Conservation (phyloP, 2,888 invertebrate species). For the Lamellibrachia satsuma region DNA sequence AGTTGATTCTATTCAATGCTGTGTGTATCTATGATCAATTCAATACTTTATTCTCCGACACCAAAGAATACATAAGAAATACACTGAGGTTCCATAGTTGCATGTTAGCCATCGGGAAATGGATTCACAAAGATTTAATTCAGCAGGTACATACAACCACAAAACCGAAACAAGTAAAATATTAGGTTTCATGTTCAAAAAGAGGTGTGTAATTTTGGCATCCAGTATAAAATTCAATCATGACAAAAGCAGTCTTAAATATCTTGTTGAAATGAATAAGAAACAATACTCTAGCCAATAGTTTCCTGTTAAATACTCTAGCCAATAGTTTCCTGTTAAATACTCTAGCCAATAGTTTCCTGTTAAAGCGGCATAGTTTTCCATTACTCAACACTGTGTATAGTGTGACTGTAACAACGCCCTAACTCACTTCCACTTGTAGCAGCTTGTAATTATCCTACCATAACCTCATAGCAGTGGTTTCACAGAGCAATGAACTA, state of each 20-base stretch:
- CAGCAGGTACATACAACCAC: too few relatives aligned
- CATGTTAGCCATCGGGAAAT: too few relatives aligned
- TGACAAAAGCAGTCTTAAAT: not conserved
- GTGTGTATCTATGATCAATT: not conserved
- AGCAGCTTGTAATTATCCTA: not conserved
- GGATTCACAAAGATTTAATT: too few relatives aligned
- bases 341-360: not conserved
- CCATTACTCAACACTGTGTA: not conserved
- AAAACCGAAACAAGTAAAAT: too few relatives aligned
- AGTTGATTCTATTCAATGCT: not conserved
- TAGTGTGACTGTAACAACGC: not conserved
- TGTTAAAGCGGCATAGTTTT: not conserved
- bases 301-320: not conserved
- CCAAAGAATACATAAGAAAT: too few relatives aligned
- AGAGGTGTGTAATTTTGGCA: too few relatives aligned
- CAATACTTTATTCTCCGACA: not conserved
- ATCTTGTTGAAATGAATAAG: not conserved
- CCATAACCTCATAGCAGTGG: not conserved
- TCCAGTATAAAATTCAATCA: too few relatives aligned
- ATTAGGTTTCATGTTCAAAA: too few relatives aligned
- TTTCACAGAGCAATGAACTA: not conserved
- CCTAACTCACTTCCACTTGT: not conserved
- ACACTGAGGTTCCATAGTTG: too few relatives aligned
- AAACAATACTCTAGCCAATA: not conserved
- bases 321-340: not conserved